Evolutionary conservation across 2,888 invertebrate genomes (phyloP), one percentile per base, ranked within the genome.

Genomic region (Aporophyla nigra): DNA sequence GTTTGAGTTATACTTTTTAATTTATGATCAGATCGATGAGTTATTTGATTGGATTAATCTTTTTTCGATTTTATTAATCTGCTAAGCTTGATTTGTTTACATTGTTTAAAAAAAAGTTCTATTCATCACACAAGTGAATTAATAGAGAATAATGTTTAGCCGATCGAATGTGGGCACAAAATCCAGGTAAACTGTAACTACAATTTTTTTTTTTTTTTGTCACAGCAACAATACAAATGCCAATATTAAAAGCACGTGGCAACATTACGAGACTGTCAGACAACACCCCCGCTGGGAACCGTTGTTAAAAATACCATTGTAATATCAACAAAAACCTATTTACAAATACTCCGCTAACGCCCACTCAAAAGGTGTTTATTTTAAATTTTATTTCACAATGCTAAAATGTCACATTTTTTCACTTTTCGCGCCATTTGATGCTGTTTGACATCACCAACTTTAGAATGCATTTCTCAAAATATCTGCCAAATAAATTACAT

Each of bases 311-410:
- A 93, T 89, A 88, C 91, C 91, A 92, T 95, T 95, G 94, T 94
- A 85, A 86, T 86, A 91, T 90, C 91, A 92, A 95, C 95, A 95
- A 95, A 95, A 96, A 94, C 93, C 93, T 96, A 96, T 96, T 96
- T 96, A 95, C 95, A 96, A 96, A 96, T 95, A 96, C 93, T 94
- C 93, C 90, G 91, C 94, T 93, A 94, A 95, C 96, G 96, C 96
- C 96, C 95, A 96, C 96, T 96, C 96, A 92, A 96, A 96, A 96
- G 95, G 95, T 96, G 96, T 96, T 96, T 96, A 96, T 96, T 96
- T 95, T 94, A 95, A 95, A 96, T 93, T 94, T 95, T 94, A 92
- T 92, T 90, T 90, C 89, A 93, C 87, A 95, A 94, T 95, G 94
- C 93, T 90, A 92, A 88, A 93, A 92, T 93, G 95, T 93, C 94